Conservation (phyloP, 2,888 invertebrate species). For the Belgica antarctica region DNA sequence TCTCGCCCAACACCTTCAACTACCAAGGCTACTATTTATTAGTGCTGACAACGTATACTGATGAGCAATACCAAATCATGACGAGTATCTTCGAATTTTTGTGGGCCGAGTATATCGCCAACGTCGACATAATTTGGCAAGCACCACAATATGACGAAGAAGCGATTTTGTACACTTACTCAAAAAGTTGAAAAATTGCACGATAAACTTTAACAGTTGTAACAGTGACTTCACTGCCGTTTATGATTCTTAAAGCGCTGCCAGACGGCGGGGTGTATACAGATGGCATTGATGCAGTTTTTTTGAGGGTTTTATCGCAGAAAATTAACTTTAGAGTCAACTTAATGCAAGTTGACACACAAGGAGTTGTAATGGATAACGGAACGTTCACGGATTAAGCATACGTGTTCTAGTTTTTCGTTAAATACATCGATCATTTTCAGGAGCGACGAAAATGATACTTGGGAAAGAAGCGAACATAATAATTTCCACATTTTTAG, state of each 20-base stretch:
- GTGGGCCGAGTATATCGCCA: constrained; percentile 12
- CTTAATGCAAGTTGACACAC: constrained; percentile 2
- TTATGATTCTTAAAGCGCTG: constrained; percentile 32
- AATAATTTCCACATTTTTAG: constrained; percentile 33
- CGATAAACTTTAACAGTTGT: background rate
- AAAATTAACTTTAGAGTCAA: constrained; percentile 44
- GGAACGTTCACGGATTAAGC: constrained; percentile 8
- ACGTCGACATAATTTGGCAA: constrained; percentile 12
- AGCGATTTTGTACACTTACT: constrained; percentile 44
- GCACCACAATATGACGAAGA: background rate
- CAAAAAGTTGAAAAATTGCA: constrained; percentile 9
- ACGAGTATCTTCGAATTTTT: background rate
- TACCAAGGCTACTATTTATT: constrained; percentile 30
- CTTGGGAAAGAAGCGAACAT: constrained; percentile 42
- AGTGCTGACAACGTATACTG: background rate
- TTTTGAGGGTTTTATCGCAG: constrained; percentile 42
- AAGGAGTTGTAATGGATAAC: constrained; percentile 42
- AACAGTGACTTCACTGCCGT: constrained; percentile 20
- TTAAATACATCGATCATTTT: background rate
- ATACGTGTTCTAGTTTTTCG: background rate
- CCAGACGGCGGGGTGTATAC: background rate
- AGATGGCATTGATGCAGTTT: constrained; percentile 45
- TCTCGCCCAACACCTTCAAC: constrained; percentile 15
- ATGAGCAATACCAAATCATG: constrained; percentile 4
- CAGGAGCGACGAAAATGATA: constrained; percentile 44